Evolutionary conservation across 2,888 invertebrate genomes (phyloP), one percentile per base, ranked within the genome.

Genomic region (Drosophila meridiana): DNA sequence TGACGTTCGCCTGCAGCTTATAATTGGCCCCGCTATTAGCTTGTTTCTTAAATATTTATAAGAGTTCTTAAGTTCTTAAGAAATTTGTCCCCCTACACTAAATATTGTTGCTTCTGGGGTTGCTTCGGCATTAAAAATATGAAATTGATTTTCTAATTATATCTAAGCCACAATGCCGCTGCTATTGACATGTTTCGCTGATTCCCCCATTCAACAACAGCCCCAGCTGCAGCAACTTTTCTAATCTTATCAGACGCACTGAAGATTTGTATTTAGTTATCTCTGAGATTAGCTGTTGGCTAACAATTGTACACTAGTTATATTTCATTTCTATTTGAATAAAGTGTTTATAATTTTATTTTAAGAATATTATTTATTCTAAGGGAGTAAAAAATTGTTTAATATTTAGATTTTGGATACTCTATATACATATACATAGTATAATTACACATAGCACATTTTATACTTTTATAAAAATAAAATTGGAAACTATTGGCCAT

Each of bases 11-110:
- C 43, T 57, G 40, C 42, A 58, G 58, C 56, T 65, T 71, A 65
- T 83, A 88, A 83, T 89, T 87, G 83, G 76, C 63, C 70, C 34
- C 56, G 56, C 61, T 68, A 45, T 34, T 57, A 47, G 65, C 50
- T 56, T 76, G 62, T 70, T 67, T 53, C 55, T 83, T 72, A 73
- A 90, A 84, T 90, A 84, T 90, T 90, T 77, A 83, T 66, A 58
- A 69, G 65, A 47, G 14, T 47, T 76, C 71, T 85, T 79, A 76
- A 53, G 79, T 50, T 80, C 73, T 85, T 79, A 73, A 52, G 73
- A 36, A 69, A 60, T 71, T 42, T 70, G 78, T 65, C 56, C 65
- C 38, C 28, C 53, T 5, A 20, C 2, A 52, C 50, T 34, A n/a
- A 59, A 75, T 75, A 28, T 57, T 48, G 26, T 20, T 43, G 3